Conservation (phyloP, 2,113 vertebrate species). For the Eleginops maclovinus region DNA sequence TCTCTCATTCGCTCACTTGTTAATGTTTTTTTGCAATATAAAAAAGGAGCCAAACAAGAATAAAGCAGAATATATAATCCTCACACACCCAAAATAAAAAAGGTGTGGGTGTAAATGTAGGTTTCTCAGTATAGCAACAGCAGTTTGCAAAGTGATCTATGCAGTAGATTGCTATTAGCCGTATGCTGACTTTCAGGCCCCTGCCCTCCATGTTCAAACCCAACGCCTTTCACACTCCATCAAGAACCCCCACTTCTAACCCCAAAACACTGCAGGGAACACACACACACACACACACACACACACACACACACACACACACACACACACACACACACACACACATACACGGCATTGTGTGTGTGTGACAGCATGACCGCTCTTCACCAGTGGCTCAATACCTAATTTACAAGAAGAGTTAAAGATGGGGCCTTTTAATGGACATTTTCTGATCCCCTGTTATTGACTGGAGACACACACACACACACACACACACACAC, state of each 20-base stretch:
- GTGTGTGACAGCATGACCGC: slow-evolving; percentile 63
- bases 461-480: slow-evolving; percentile 57
- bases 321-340: slow-evolving; percentile 17
- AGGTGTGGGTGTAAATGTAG: not conserved
- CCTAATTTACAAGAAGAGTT: slow-evolving; percentile 77
- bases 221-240: slow-evolving; percentile 62
- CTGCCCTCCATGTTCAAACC: slow-evolving; percentile 56
- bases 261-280: slow-evolving; percentile 28
- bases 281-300: slow-evolving; percentile 12
- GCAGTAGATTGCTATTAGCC: slow-evolving; percentile 55
- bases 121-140: not conserved
- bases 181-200: slow-evolving; percentile 52
- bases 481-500: slow-evolving; percentile 8
- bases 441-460: slow-evolving; percentile 62
- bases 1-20: not conserved
- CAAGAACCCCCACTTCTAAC: slow-evolving; percentile 43
- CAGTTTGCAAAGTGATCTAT: slow-evolving; percentile 39
- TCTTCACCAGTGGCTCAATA: slow-evolving; percentile 72
- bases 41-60: accelerated
- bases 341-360: slow-evolving; percentile 19
- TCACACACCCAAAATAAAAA: not conserved
- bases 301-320: not conserved
- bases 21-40: not conserved
- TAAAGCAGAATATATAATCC: not conserved
- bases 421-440: slow-evolving; percentile 68